Conservation (phyloP, 2,113 vertebrate species). For the Neodon shergylaensis region DNA sequence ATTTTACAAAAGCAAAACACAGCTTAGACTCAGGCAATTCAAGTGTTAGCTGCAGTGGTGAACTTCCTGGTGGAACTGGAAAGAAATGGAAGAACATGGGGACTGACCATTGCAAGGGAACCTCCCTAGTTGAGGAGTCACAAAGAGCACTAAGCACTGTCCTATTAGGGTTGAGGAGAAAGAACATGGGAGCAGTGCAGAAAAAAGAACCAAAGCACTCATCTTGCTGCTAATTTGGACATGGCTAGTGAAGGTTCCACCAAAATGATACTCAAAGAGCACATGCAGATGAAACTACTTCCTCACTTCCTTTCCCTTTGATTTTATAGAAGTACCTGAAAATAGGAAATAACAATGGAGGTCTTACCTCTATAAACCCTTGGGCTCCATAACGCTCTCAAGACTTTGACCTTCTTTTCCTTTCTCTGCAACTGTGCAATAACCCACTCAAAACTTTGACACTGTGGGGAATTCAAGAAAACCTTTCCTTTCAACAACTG, state of each 20-base stretch:
- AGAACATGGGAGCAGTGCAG: background rate
- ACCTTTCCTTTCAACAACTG: background rate
- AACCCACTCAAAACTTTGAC: background rate
- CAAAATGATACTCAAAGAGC: background rate
- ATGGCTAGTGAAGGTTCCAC: background rate
- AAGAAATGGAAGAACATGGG: background rate
- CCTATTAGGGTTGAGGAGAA: background rate
- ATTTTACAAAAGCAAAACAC: background rate
- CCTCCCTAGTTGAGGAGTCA: too few relatives aligned
- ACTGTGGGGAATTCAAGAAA: background rate
- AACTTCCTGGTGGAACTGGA: background rate
- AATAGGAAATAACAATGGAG: background rate
- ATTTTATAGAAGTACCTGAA: background rate
- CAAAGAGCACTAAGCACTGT: background rate
- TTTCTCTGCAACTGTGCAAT: background rate
- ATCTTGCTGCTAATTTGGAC: rapidly evolving
- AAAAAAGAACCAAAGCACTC: background rate
- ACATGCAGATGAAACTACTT: background rate
- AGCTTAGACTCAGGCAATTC: background rate
- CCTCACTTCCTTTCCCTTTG: background rate
- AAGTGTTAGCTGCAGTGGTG: background rate
- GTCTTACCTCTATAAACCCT: background rate
- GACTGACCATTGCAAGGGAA: background rate
- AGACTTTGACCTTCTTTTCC: background rate
- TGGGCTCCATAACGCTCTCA: background rate